Evolutionary conservation across 2,888 invertebrate genomes (phyloP).

Genomic region (Electrophaes corylata): DNA sequence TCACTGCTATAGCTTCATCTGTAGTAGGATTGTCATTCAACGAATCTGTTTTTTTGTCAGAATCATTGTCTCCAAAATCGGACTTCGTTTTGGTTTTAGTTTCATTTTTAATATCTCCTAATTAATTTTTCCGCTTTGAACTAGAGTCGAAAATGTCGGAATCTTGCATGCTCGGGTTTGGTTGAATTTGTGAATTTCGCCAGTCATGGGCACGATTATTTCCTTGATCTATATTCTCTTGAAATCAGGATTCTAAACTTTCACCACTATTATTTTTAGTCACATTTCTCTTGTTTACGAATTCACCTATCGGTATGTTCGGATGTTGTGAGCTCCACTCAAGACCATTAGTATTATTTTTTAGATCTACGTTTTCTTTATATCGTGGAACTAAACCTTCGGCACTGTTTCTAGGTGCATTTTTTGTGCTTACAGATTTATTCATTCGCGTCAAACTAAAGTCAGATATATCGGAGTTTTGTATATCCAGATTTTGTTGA

Average conservation of each 20-base stretch:
- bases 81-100: neutral
- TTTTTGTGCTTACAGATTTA: too few species aligned
- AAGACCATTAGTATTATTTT: too few species aligned
- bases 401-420: too few species aligned
- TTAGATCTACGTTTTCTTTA: too few species aligned
- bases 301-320: too few species aligned
- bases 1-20: neutral
- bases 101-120: neutral
- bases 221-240: neutral
- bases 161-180: neutral
- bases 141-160: neutral
- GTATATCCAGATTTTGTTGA: too few species aligned
- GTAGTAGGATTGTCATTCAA: neutral
- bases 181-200: neutral
- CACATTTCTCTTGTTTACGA: too few species aligned
- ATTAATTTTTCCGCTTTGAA: neutral
- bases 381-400: too few species aligned
- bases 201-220: neutral
- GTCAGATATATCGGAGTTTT: too few species aligned
- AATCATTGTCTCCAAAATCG: neutral
- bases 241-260: neutral
- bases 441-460: too few species aligned
- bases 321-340: too few species aligned
- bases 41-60: neutral
- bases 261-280: too few species aligned